Percentiles rank a stretch among this genome's conserved stretches.
These are phyloP conservation scores for Leucophenga montana DNA, from an alignment of 2,888 invertebrate genomes.

Conservation along the genomic window DNA sequence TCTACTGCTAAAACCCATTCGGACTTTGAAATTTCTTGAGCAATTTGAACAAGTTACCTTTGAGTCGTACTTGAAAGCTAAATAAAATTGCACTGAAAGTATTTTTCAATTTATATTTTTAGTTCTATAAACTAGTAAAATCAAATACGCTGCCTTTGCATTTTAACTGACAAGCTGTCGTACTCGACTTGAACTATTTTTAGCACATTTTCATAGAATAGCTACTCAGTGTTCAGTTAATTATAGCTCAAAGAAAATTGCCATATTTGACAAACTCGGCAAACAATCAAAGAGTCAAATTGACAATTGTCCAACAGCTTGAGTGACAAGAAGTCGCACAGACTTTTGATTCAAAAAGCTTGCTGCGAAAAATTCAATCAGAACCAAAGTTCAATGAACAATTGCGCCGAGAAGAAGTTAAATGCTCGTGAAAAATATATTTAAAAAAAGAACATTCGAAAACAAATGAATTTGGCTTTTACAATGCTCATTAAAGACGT, in stretches of 20 bases:
- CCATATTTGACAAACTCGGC: background rate
- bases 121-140: too few relatives aligned
- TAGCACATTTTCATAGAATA: background rate
- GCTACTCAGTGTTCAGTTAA: background rate
- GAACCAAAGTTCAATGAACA: conserved; percentile 28
- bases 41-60: too few relatives aligned
- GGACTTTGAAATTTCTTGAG: too few relatives aligned
- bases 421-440: too few relatives aligned
- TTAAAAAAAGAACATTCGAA: conserved; percentile 24
- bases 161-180: too few relatives aligned
- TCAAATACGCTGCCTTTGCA: too few relatives aligned
- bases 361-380: conserved; percentile 25
- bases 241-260: background rate
- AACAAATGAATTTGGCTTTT: conserved; percentile 37
- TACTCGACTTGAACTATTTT: too few relatives aligned
- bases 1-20: too few relatives aligned
- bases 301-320: conserved; percentile 48
- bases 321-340: conserved; percentile 39
- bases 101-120: too few relatives aligned
- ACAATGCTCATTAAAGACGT: too few relatives aligned
- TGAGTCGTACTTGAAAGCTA: too few relatives aligned
- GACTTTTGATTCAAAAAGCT: conserved; percentile 37
- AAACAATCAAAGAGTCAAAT: background rate
- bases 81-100: too few relatives aligned
- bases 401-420: background rate